A percentile compares a stretch with the other conserved stretches of the same genome.
These are phyloP conservation scores for Priocnemis perturbator DNA, from an alignment of 2,888 invertebrate genomes.

Conservation along the genomic window DNA sequence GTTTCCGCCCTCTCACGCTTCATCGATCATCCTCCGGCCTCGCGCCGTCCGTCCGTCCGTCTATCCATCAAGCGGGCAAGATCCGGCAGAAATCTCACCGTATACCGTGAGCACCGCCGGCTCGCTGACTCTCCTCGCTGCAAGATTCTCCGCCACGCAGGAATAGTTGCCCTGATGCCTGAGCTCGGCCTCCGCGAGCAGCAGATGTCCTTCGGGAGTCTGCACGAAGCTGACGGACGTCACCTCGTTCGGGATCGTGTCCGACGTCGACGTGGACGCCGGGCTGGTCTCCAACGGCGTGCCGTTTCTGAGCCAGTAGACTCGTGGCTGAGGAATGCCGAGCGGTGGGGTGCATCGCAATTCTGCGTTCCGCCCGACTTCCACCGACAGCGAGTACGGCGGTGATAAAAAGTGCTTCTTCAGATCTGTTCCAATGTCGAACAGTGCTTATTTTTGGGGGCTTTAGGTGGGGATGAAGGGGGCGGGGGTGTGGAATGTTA, in stretches of 20 bases:
- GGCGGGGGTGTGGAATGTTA: too few species aligned
- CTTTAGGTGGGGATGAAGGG: too few species aligned
- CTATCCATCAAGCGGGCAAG: too few species aligned
- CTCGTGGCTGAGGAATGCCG: constrained; percentile 88
- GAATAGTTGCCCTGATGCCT: constrained; percentile 92
- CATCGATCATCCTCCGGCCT: too few species aligned
- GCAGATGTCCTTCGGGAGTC: constrained; percentile 87
- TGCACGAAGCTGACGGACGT: constrained; percentile 76
- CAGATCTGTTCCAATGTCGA: constrained; percentile 80
- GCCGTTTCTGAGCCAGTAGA: constrained; percentile 89
- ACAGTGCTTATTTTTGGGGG: constrained; percentile 24
- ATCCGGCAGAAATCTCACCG: constrained; percentile 78
- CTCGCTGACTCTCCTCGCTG: constrained; percentile 87
- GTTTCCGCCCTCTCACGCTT: too few species aligned
- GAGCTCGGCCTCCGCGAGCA: constrained; percentile 88
- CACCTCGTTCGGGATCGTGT: constrained; percentile 51
- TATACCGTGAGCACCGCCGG: constrained; percentile 91
- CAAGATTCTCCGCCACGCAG: constrained; percentile 94
- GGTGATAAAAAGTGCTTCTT: constrained; percentile 90
- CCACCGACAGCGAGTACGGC: constrained; percentile 86
- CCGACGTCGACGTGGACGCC: constrained; percentile 33
- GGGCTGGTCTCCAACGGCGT: constrained; percentile 81
- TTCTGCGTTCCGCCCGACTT: constrained; percentile 87
- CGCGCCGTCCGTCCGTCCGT: too few species aligned
- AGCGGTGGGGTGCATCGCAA: constrained; percentile 90